A percentile compares a stretch with the other conserved stretches of the same genome.
phyloP scores from a whole-genome alignment of 2,888 invertebrate species.

The Papilio gigon region DNA sequence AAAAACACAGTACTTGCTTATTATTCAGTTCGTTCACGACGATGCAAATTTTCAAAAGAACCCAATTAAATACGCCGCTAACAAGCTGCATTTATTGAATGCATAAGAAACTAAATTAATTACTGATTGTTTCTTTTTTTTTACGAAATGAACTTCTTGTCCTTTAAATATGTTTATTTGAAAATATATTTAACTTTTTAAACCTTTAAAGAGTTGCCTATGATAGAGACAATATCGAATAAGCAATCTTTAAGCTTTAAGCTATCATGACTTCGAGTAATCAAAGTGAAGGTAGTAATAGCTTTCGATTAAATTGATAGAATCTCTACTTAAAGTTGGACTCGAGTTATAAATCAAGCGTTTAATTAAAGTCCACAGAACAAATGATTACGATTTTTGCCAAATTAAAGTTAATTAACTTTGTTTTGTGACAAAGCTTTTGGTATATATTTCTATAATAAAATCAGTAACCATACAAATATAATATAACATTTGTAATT shows the following conservation, averaged over 20 bases:
- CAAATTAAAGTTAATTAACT: slow-evolving; percentile 38
- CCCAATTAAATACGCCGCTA: slow-evolving; percentile 30
- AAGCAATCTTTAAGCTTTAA: not conserved
- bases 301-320: slow-evolving; percentile 24
- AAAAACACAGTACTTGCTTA: slow-evolving; percentile 21
- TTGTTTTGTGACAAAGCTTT: slow-evolving; percentile 35
- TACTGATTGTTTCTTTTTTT: slow-evolving; percentile 12
- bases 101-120: slow-evolving; percentile 28
- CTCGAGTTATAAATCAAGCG: slow-evolving; percentile 27
- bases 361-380: slow-evolving; percentile 37
- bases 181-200: not conserved
- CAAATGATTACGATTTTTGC: slow-evolving; percentile 31
- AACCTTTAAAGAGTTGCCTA: no score
- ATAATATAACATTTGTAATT: no score
- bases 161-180: not conserved
- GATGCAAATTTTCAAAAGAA: slow-evolving; percentile 36
- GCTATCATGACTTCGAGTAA: slow-evolving; percentile 4
- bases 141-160: not conserved
- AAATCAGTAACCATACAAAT: no score
- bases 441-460: slow-evolving; percentile 16
- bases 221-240: not conserved
- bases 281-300: slow-evolving; percentile 11
- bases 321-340: slow-evolving; percentile 26
- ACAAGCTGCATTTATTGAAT: slow-evolving; percentile 36
- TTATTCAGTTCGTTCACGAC: slow-evolving; percentile 28